Evolutionary conservation across 2,113 vertebrate genomes (phyloP).

Genomic region (Atherinomorus stipes): DNA sequence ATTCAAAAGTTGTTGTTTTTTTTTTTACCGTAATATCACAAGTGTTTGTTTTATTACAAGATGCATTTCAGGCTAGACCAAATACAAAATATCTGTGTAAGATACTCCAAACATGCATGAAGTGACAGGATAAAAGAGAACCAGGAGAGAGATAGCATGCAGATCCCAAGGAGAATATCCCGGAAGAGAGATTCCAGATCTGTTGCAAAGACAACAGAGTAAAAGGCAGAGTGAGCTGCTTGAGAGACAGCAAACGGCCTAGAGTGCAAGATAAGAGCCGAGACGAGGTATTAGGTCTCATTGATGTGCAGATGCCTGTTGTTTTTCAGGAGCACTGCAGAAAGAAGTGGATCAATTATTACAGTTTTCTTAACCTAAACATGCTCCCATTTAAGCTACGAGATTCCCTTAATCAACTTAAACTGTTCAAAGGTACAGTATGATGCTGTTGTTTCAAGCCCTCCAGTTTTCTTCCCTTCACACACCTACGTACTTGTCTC

Average conservation of each 20-base stretch:
- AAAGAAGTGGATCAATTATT: slow-evolving; percentile 60
- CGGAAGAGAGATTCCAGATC: slow-evolving; percentile 35
- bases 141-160: not conserved
- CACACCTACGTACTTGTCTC: slow-evolving; percentile 7
- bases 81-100: not conserved
- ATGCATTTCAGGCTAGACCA: not conserved
- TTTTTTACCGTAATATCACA: not conserved
- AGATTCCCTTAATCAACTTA: slow-evolving; percentile 48
- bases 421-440: slow-evolving; percentile 44
- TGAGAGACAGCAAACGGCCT: slow-evolving; percentile 34
- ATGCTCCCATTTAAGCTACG: slow-evolving; percentile 25
- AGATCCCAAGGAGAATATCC: slow-evolving; percentile 28
- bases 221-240: slow-evolving; percentile 31
- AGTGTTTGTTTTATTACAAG: not conserved
- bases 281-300: slow-evolving; percentile 17
- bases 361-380: slow-evolving; percentile 51
- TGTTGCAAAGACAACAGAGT: slow-evolving; percentile 29
- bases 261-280: slow-evolving; percentile 29
- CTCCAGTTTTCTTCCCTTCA: not conserved
- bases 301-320: slow-evolving; percentile 35
- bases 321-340: slow-evolving; percentile 27
- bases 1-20: not conserved
- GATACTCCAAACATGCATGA: slow-evolving; percentile 13
- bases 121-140: slow-evolving; percentile 24
- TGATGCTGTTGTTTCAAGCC: slow-evolving; percentile 30